phyloP scores from a whole-genome alignment of 2,113 vertebrate genomes.

The Melospiza melodia region DNA sequence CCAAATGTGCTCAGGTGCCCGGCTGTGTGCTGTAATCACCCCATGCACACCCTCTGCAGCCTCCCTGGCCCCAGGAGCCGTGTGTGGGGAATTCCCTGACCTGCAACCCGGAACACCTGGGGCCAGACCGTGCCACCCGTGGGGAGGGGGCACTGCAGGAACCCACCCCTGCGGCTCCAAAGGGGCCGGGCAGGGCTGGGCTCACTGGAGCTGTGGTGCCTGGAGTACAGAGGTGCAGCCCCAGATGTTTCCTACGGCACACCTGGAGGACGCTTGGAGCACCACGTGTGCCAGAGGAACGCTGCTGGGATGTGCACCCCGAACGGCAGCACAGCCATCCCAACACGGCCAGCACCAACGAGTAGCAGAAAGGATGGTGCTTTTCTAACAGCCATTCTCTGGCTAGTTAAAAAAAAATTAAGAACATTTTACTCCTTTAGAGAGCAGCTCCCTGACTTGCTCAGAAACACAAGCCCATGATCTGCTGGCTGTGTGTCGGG shows the following conservation, averaged over 20 bases:
- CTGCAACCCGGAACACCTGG: fast-evolving
- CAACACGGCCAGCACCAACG: fast-evolving
- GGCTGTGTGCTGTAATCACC: fast-evolving
- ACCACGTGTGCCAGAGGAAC: fast-evolving
- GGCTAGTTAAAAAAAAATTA: too few relatives aligned
- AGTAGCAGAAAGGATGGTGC: neutral
- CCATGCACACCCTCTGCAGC: neutral
- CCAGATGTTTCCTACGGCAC: neutral
- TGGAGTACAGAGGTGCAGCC: neutral
- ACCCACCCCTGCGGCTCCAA: fast-evolving
- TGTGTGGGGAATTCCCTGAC: fast-evolving
- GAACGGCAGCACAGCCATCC: neutral
- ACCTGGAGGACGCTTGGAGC: neutral
- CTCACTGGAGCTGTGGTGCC: neutral
- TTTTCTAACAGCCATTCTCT: neutral
- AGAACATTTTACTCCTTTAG: neutral
- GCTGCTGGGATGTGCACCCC: neutral
- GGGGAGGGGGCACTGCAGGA: neutral
- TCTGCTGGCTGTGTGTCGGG: neutral
- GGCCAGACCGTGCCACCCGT: fast-evolving
- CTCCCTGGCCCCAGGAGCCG: fast-evolving
- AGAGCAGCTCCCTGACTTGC: neutral
- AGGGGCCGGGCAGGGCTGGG: neutral
- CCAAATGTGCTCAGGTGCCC: neutral
- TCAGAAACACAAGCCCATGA: neutral